These are phyloP conservation scores for Alcedo atthis DNA, from an alignment of 2,797 vertebrate genomes.

Conservation along the genomic window DNA sequence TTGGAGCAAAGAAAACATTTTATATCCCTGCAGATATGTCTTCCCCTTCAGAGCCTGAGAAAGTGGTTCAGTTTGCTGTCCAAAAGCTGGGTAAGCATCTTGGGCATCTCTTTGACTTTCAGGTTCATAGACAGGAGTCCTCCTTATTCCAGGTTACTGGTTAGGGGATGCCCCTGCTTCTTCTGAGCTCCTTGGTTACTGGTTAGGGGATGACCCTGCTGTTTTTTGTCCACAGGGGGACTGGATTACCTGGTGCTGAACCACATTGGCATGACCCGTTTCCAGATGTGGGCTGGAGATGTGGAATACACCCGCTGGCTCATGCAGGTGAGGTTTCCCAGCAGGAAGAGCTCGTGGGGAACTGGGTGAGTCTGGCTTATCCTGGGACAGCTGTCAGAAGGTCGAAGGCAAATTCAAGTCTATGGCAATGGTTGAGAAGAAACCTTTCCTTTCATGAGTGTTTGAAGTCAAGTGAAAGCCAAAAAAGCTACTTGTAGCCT, in stretches of 20 bases:
- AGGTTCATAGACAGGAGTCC: background rate
- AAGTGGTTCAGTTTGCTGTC: constrained; percentile 84
- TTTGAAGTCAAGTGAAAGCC: background rate
- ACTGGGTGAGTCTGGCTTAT: background rate
- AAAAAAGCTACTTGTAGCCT: background rate
- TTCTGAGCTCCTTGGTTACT: background rate
- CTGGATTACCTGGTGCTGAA: constrained; percentile 89
- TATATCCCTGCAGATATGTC: constrained; percentile 87
- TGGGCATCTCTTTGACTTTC: background rate
- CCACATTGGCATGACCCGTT: constrained; percentile 82
- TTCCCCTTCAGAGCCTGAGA: constrained; percentile 77
- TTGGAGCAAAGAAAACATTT: constrained; percentile 84
- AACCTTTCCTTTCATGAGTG: background rate
- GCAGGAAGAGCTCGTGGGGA: background rate
- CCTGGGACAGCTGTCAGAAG: background rate
- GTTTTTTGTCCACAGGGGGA: constrained; percentile 69
- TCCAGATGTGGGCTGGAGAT: constrained; percentile 82
- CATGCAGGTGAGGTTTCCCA: constrained; percentile 81
- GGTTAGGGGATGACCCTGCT: background rate
- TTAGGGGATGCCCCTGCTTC: background rate
- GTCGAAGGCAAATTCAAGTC: background rate
- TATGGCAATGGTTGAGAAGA: background rate
- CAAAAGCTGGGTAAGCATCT: constrained; percentile 80
- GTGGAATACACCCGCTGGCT: constrained; percentile 81
- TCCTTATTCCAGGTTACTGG: background rate